phyloP scores from a whole-genome alignment of 2,888 invertebrate species.

The Lithophane semibrunnea region DNA sequence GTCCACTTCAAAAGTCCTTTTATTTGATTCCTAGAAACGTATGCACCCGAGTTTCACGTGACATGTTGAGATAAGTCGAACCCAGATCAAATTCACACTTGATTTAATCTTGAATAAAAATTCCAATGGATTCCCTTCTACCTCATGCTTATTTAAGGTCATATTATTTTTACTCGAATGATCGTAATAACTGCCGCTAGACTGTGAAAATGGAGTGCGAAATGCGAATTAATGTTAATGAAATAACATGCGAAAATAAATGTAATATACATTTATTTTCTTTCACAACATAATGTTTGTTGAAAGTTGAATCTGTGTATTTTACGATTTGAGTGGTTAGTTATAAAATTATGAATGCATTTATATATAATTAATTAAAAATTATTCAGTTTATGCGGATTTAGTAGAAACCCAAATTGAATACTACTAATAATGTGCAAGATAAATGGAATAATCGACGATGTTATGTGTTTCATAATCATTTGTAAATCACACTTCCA shows the following conservation, averaged over 20 bases:
- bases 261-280: slow-evolving; percentile 28
- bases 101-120: slow-evolving; percentile 77
- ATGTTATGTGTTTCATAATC: not conserved
- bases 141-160: slow-evolving; percentile 69
- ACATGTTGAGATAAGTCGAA: slow-evolving; percentile 71
- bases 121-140: slow-evolving; percentile 63
- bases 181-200: slow-evolving; percentile 58
- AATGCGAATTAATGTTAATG: slow-evolving; percentile 54
- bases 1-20: slow-evolving; percentile 60
- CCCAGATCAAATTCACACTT: slow-evolving; percentile 78
- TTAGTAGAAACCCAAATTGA: not conserved
- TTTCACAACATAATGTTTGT: slow-evolving; percentile 4
- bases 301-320: slow-evolving; percentile 16
- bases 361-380: slow-evolving; percentile 2
- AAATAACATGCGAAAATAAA: slow-evolving; percentile 51
- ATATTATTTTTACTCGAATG: slow-evolving; percentile 69
- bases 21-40: slow-evolving; percentile 69
- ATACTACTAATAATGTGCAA: not conserved
- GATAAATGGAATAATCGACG: not conserved
- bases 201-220: slow-evolving; percentile 58
- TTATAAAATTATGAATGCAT: not conserved
- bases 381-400: not conserved
- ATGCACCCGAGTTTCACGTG: slow-evolving; percentile 68
- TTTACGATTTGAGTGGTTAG: slow-evolving; percentile 10
- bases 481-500: not conserved